phyloP scores from a whole-genome alignment of 2,113 vertebrate species.

The Phaethon lepturus region DNA sequence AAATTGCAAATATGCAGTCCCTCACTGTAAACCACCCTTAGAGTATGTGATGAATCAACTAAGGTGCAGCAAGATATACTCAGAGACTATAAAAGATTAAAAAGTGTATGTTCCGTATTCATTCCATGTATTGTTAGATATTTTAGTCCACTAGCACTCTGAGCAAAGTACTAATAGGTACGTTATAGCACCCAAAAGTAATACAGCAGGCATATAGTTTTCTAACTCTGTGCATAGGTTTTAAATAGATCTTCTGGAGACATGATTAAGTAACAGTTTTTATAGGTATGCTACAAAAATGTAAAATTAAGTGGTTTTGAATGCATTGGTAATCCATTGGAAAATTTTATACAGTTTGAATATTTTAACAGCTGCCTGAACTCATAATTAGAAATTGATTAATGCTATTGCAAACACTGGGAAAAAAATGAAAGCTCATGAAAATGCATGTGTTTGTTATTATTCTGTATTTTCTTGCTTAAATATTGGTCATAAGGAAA shows the following conservation, averaged over 20 bases:
- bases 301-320: not conserved
- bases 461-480: not conserved
- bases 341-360: not conserved
- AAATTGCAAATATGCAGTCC: not conserved
- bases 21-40: not conserved
- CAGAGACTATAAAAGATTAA: not conserved
- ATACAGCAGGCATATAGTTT: not conserved
- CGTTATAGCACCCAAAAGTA: not conserved
- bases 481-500: not conserved
- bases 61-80: not conserved
- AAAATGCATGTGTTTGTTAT: not conserved
- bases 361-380: not conserved
- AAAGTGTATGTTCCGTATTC: not conserved
- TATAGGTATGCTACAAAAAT: not conserved
- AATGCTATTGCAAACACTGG: not conserved
- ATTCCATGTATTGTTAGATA: not conserved
- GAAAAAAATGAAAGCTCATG: not conserved
- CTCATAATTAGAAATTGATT: slow-evolving; percentile 4
- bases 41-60: not conserved
- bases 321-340: not conserved
- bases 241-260: not conserved
- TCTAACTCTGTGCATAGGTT: not conserved
- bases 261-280: not conserved
- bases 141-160: not conserved
- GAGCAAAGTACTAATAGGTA: not conserved